phyloP scores from a whole-genome alignment of 2,888 invertebrate species.

The Protodeltote pygarga region DNA sequence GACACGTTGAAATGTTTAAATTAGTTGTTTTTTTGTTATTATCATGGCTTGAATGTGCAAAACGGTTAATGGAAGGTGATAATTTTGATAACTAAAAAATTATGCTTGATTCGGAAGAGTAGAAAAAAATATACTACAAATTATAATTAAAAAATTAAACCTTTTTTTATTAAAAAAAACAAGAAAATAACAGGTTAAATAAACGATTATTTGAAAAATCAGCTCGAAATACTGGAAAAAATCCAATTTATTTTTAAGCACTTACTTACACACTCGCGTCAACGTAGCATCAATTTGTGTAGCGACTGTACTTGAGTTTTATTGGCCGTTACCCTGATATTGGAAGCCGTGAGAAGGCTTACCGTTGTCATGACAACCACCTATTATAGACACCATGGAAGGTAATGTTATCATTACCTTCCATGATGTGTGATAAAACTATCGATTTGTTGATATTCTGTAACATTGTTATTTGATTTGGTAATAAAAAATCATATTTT shows the following conservation, averaged over 20 bases:
- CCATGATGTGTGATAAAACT: conserved; percentile 28
- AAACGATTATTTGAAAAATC: conserved; percentile 26
- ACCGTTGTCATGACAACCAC: conserved; percentile 56
- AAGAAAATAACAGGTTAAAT: no score
- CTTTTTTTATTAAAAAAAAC: no score
- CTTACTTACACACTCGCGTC: conserved; percentile 53
- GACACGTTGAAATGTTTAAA: conserved; percentile 48
- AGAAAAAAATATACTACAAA: no score
- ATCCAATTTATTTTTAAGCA: conserved; percentile 62
- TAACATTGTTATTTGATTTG: conserved; percentile 26
- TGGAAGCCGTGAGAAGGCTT: conserved; percentile 59
- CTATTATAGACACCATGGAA: conserved; percentile 40
- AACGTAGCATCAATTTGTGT: conserved; percentile 52
- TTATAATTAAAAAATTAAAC: no score
- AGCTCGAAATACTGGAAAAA: conserved; percentile 48
- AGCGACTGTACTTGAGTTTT: conserved; percentile 71
- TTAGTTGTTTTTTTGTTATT: conserved; percentile 41
- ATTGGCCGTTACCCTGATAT: conserved; percentile 75
- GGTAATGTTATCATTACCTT: conserved; percentile 45
- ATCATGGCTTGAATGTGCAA: no score
- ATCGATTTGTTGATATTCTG: conserved; percentile 26
- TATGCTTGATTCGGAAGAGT: no score
- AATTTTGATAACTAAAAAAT: no score
- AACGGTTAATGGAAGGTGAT: no score
- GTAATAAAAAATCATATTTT: conserved; percentile 14